Conservation (phyloP, 2,797 vertebrate species). For the Coracias cyanogaster region DNA sequence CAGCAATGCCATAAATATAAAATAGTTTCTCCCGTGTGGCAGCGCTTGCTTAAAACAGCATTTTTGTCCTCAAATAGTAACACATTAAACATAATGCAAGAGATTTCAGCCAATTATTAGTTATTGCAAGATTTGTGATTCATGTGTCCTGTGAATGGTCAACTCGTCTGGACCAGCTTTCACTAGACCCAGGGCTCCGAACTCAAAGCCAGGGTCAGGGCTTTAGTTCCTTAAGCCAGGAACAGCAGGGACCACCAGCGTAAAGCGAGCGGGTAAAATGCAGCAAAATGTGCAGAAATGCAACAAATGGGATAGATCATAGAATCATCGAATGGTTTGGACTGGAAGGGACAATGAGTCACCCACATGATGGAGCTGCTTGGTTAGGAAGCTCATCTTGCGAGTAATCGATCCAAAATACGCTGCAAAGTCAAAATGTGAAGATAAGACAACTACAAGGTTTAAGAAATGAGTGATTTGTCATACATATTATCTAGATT, state of each 20-base stretch:
- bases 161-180: neutral
- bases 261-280: neutral
- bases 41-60: neutral
- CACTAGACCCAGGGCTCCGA: neutral
- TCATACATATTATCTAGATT: neutral
- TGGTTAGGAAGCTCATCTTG: neutral
- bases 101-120: neutral
- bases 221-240: neutral
- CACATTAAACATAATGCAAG: neutral
- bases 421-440: neutral
- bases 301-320: neutral
- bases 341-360: neutral
- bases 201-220: neutral
- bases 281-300: neutral
- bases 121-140: neutral
- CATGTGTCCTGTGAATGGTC: neutral
- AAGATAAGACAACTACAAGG: neutral
- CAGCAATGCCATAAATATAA: neutral
- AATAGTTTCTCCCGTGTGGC: neutral
- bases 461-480: neutral
- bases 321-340: too few relatives aligned
- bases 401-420: neutral
- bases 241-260: neutral
- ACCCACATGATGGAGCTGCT: neutral
- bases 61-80: neutral